Base-by-base conservation (phyloP, 2,888 invertebrate species). In the Petrolisthes manimaculis region DNA sequence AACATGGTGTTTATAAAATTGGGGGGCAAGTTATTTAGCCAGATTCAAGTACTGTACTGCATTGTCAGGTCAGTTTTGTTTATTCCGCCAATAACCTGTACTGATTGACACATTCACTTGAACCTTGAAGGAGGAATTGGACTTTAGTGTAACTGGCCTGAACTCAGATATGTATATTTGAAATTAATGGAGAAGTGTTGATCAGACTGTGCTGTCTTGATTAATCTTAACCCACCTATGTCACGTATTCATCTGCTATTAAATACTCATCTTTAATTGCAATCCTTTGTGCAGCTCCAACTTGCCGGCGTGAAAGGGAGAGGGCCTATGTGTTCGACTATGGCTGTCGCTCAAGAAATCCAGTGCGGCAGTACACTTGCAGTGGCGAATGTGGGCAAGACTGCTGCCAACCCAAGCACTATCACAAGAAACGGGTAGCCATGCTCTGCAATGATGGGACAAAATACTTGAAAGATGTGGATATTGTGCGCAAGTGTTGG, bases 401-500 rank as follows among this genome's bases (percentile, higher is more conserved):
- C 92, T 99, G 99, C 94, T 99, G 99, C 93, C 95, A 96, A 91
- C 97, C 98, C 3, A 95, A 97, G 93, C 97, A 97, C 93, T 97
- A 98, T 94, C 95, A 97, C 93, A 85, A 84, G 77, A 95, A 98
- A 94, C 97, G 97, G 95, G 97, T 98, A 92, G 96, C 98, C 92
- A 95, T 99, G 92, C 95, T 97, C 92, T 99, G 99, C 94, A 95
- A 96, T 91, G 97, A 98, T 93, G 98, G 98, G 91, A 96, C 96
- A 88, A 96, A 97, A 91, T 98, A 97, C 95, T 97, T 97, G 93
- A 97, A 98, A 95, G 97, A 98, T 93, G 96, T 99, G 92, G 98
- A 98, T 93, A 96, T 99, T 93, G 97, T 99, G 93, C 96, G 98
- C 93, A 98, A 98, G 94, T 99, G 99, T 94, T 97, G 97, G 92